These are phyloP conservation scores for Dryococelus australis DNA, from an alignment of 2,888 invertebrate species.

Conservation along the genomic window DNA sequence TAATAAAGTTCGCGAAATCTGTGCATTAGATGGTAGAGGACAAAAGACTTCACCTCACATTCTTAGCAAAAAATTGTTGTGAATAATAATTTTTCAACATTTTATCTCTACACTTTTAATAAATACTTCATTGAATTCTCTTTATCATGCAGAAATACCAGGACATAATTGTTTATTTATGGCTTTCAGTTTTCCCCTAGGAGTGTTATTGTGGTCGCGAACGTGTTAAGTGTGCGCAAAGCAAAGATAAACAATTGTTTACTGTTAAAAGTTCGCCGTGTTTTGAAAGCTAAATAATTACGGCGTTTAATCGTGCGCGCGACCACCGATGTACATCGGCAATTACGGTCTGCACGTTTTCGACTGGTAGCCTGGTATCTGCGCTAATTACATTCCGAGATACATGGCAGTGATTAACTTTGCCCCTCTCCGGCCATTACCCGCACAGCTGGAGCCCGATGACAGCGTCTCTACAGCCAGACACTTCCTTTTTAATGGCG, in stretches of 20 bases:
- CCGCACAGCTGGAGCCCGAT: conserved; percentile 31
- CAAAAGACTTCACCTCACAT: no score
- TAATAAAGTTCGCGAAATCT: no score
- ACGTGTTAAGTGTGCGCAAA: neutral
- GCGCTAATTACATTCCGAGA: conserved; percentile 7
- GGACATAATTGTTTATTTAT: no score
- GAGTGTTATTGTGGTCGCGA: neutral
- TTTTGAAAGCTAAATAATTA: neutral
- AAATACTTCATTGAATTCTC: no score
- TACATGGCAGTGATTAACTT: conserved; percentile 16
- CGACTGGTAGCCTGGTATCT: neutral
- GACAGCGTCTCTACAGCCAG: conserved; percentile 37
- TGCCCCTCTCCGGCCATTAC: neutral
- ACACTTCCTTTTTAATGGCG: conserved; percentile 45
- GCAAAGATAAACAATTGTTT: neutral
- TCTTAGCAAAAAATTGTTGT: no score
- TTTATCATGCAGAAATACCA: no score
- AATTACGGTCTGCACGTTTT: neutral
- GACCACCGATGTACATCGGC: neutral
- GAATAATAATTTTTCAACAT: no score
- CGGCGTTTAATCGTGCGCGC: neutral
- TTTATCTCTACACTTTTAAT: no score
- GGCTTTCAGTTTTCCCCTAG: no score
- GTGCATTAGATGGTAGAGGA: no score
- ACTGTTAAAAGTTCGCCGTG: neutral